Evolutionary conservation across 1,140 invertebrate genomes (phyloP), one percentile per base, ranked within the genome.

Genomic region (Whitmania pigra): DNA sequence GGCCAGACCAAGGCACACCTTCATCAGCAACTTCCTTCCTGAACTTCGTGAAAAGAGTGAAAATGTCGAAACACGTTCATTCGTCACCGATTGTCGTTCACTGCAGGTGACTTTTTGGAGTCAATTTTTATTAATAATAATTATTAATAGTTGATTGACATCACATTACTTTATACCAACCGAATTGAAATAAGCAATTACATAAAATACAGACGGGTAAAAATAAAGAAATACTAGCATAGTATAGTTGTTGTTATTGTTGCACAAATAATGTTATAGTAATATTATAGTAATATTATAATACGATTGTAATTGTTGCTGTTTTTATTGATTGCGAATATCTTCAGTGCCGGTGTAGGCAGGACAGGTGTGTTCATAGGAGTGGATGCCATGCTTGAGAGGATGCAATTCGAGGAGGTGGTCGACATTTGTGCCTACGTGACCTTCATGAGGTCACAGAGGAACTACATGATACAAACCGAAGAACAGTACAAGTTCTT

Each of bases 401-500:
- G 97, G 84, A 90, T 97, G 27, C 88, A 90, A 76, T 86, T 88
- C 71, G 89, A 91, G 53, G 36, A 49, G 95, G 99, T 92, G 71
- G 90, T 99, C 11, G 96, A 99, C 80, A 97, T 99, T 73, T 99
- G 97, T 79, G 96, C 95, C 6, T 94, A 98, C 84, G 95, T 99
- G 5, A 99, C 94, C 5, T 95, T 93, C 79, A 84, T 99, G 27
- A 86, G 97, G 72, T 92, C 94, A 17, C 97, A 99, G 81, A 87
- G 97, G 22, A 83, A 83, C 76, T 83, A 82, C 76, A 82, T 83
- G 79, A 82, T 83, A 27, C 92, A 99, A 83, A 99, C 96, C 0
- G 96, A 99, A 71, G 96, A 99, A 81, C 97, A 99, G 82, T 99
- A 99, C 81, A 94, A 98, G 72, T 99, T 99, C 83, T 97, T 99